phyloP scores from a whole-genome alignment of 2,888 invertebrate genomes.

The Hypena proboscidalis region DNA sequence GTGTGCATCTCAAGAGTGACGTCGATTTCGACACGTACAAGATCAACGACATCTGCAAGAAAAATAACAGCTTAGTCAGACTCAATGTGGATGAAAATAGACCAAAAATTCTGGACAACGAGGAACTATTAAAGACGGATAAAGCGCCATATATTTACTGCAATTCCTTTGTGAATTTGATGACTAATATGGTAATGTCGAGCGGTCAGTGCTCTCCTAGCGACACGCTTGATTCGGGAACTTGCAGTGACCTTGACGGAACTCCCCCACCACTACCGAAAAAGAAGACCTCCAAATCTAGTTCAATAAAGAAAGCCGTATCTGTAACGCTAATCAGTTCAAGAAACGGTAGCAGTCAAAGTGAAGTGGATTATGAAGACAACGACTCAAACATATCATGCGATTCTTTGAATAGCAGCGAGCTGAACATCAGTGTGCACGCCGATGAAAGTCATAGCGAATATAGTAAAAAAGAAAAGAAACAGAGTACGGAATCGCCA shows the following conservation, averaged over 20 bases:
- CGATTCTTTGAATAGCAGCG: slow-evolving; percentile 92
- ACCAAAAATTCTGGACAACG: slow-evolving; percentile 81
- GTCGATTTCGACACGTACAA: slow-evolving; percentile 74
- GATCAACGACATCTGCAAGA: slow-evolving; percentile 69
- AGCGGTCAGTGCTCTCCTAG: slow-evolving; percentile 94
- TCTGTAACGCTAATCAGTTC: slow-evolving; percentile 85
- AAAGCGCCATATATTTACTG: slow-evolving; percentile 87
- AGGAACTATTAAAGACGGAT: slow-evolving; percentile 73
- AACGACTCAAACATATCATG: slow-evolving; percentile 92
- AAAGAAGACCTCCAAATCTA: slow-evolving; percentile 85
- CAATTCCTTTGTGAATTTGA: slow-evolving; percentile 83
- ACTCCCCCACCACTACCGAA: slow-evolving; percentile 89
- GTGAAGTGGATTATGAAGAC: slow-evolving; percentile 89
- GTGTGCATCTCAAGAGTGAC: slow-evolving; percentile 80
- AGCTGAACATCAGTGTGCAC: slow-evolving; percentile 84
- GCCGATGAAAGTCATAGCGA: slow-evolving; percentile 79
- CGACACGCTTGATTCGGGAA: slow-evolving; percentile 93
- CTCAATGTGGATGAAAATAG: slow-evolving; percentile 83
- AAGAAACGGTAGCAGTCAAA: slow-evolving; percentile 86
- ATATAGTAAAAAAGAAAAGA: slow-evolving; percentile 75
- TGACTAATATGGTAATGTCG: slow-evolving; percentile 87
- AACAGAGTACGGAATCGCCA: slow-evolving; percentile 59
- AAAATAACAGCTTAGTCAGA: slow-evolving; percentile 84
- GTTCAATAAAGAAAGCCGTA: slow-evolving; percentile 79
- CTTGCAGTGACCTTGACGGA: slow-evolving; percentile 93